phyloP scores from a whole-genome alignment of 1,140 invertebrate species.

The Anoplolepis gracilipes region DNA sequence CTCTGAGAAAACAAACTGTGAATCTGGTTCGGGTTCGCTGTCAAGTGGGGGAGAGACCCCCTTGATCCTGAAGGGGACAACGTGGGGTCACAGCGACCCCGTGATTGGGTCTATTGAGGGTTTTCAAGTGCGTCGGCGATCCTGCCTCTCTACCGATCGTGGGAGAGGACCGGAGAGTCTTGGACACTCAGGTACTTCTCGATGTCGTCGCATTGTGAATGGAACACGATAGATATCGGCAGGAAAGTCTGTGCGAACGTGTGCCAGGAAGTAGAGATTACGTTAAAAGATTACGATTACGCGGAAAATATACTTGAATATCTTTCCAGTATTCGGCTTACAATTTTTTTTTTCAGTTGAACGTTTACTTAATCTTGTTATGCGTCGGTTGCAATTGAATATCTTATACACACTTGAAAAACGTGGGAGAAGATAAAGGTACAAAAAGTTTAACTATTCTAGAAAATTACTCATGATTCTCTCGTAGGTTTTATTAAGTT shows the following conservation, averaged over 20 bases:
- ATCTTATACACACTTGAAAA: background rate
- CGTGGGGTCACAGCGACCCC: conserved; percentile 44
- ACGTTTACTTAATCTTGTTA: background rate
- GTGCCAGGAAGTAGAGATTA: background rate
- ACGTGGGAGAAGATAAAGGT: conserved; percentile 27
- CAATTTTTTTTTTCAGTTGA: conserved; percentile 16
- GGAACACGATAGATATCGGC: conserved; percentile 17
- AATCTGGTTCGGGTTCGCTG: conserved; percentile 77
- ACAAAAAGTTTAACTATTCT: background rate
- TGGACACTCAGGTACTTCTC: conserved; percentile 47
- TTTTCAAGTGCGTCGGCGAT: conserved; percentile 77
- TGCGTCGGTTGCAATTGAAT: background rate
- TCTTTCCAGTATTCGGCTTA: background rate
- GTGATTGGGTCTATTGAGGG: conserved; percentile 82
- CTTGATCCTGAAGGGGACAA: conserved; percentile 63
- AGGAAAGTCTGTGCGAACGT: background rate
- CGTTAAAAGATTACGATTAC: background rate
- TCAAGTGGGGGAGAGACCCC: conserved; percentile 68
- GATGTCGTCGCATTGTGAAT: conserved; percentile 28
- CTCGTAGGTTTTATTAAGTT: conserved; percentile 18
- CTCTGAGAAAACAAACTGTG: conserved; percentile 84
- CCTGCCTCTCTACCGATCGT: conserved; percentile 77
- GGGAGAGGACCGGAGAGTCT: conserved; percentile 74
- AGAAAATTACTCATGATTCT: conserved; percentile 11
- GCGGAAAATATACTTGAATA: background rate